These are phyloP conservation scores for Galemys pyrenaicus DNA, from an alignment of 2,113 vertebrate genomes.

Conservation along the genomic window DNA sequence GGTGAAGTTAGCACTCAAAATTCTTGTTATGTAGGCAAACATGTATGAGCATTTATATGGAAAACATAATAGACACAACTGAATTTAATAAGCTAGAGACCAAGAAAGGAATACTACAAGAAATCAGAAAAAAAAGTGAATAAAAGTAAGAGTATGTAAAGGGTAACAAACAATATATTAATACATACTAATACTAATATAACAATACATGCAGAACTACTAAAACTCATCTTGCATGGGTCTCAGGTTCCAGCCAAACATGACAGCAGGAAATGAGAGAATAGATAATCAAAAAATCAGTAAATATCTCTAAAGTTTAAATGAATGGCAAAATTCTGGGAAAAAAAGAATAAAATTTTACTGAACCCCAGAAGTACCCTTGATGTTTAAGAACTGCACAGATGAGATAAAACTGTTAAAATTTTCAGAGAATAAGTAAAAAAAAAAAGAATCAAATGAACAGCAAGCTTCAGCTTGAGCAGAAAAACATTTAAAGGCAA, in stretches of 20 bases:
- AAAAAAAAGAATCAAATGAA: background rate
- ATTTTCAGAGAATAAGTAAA: background rate
- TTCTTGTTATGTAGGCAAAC: background rate
- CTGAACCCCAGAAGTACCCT: background rate
- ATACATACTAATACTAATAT: background rate
- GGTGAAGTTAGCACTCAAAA: background rate
- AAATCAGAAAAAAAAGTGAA: background rate
- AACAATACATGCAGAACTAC: background rate
- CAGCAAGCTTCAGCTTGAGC: background rate
- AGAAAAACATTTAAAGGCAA: constrained; percentile 29
- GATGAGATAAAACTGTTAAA: background rate
- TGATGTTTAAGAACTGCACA: background rate
- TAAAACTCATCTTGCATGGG: background rate
- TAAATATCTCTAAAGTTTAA: background rate
- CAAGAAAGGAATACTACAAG: background rate
- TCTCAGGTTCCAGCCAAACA: background rate
- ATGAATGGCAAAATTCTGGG: background rate
- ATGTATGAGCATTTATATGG: background rate
- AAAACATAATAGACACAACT: background rate
- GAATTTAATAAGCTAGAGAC: background rate
- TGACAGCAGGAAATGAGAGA: background rate
- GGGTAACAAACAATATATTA: background rate
- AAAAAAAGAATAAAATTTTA: background rate
- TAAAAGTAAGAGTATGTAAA: background rate
- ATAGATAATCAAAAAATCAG: background rate